Conservation (phyloP, 2,113 vertebrate genomes). For the Lota lota region DNA sequence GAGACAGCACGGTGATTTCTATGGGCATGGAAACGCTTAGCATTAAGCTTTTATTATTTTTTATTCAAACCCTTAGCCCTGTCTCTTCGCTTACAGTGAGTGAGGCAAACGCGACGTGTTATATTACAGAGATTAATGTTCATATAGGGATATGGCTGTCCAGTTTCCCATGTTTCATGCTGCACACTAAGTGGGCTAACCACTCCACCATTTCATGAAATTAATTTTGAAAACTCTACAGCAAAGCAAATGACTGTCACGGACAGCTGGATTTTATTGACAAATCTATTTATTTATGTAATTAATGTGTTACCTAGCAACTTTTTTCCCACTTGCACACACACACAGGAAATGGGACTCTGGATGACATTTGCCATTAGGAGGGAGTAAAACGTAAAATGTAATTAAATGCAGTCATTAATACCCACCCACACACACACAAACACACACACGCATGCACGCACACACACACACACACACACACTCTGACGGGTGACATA, state of each 20-base stretch:
- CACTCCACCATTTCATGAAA: background rate
- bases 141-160: background rate
- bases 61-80: background rate
- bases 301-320: constrained; percentile 65
- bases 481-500: constrained; percentile 62
- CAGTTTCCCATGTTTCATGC: no score
- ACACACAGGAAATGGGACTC: constrained; percentile 50
- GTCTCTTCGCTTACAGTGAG: constrained; percentile 31
- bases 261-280: constrained; percentile 64
- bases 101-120: constrained; percentile 19
- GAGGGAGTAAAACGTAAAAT: constrained; percentile 34
- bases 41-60: no score
- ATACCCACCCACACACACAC: constrained; percentile 55
- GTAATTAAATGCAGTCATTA: constrained; percentile 51
- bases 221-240: constrained; percentile 28
- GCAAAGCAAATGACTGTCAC: constrained; percentile 56
- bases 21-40: no score
- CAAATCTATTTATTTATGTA: constrained; percentile 62
- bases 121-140: background rate
- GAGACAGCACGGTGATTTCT: background rate
- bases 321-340: constrained; percentile 50
- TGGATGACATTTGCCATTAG: constrained; percentile 61
- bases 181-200: no score
- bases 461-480: constrained; percentile 55
- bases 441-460: constrained; percentile 54